phyloP scores from a whole-genome alignment of 2,113 vertebrate genomes.

The Corvus hawaiiensis region DNA sequence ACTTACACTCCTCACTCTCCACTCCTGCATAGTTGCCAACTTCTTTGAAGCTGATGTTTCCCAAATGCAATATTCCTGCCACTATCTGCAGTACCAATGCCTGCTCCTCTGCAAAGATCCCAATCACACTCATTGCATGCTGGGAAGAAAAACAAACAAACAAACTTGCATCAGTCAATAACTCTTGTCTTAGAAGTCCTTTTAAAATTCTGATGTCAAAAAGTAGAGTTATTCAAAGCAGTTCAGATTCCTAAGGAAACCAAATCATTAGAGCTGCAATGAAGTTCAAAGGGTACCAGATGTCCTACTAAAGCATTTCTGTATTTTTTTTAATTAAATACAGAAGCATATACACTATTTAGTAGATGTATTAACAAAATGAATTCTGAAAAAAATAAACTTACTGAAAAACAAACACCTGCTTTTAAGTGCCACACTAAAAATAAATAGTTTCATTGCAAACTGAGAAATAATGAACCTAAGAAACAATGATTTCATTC shows the following conservation, averaged over 20 bases:
- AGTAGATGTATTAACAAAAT: neutral
- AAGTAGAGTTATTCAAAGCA: neutral
- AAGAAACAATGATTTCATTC: neutral
- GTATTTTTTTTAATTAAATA: neutral
- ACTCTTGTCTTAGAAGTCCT: neutral
- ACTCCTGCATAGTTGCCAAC: constrained; percentile 94
- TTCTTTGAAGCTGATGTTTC: constrained; percentile 95
- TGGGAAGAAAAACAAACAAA: constrained; percentile 41
- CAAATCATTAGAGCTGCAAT: neutral
- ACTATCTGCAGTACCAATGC: constrained; percentile 93
- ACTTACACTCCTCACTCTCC: constrained; percentile 97
- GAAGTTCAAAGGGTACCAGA: neutral
- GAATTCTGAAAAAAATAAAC: neutral
- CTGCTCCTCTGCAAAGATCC: constrained; percentile 85
- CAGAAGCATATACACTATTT: neutral
- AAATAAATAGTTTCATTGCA: neutral
- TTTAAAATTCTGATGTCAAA: neutral
- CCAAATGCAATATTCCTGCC: constrained; percentile 90
- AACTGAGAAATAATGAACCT: neutral
- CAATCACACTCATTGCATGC: constrained; percentile 97
- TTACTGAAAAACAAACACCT: neutral
- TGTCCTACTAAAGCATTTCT: neutral
- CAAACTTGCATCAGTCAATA: neutral
- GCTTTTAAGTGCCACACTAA: neutral
- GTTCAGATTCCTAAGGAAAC: neutral